Conservation (phyloP, 2,113 vertebrate genomes). For the Acinonyx jubatus region DNA sequence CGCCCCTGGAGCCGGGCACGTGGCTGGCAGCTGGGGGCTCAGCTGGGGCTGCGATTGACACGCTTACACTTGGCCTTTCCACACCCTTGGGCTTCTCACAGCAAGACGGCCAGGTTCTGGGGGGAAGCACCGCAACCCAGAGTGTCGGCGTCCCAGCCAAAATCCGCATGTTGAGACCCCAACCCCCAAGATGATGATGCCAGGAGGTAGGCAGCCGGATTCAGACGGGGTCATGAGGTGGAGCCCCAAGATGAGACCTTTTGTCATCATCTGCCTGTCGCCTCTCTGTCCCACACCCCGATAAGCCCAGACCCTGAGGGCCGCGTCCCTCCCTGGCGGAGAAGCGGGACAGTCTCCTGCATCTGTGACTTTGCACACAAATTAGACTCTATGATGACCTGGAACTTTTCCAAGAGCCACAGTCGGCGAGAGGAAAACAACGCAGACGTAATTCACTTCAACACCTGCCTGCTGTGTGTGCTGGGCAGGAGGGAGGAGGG, state of each 20-base stretch:
- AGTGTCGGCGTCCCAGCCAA: too few species aligned
- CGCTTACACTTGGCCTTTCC: background rate
- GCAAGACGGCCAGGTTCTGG: rapidly evolving
- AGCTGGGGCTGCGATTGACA: rapidly evolving
- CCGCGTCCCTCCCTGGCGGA: background rate
- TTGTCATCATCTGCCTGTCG: background rate
- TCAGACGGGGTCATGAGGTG: background rate
- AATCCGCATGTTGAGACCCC: background rate
- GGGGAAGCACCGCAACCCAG: rapidly evolving
- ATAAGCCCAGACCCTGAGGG: background rate
- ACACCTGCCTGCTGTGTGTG: background rate
- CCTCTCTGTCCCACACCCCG: background rate
- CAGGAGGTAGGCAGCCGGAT: background rate
- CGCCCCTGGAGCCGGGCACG: rapidly evolving
- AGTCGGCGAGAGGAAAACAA: background rate
- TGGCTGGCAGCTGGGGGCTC: background rate
- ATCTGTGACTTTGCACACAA: background rate
- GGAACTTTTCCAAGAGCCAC: background rate
- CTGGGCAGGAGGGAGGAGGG: too few species aligned
- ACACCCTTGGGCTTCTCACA: background rate
- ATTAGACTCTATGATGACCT: background rate
- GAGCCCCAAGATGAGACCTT: background rate
- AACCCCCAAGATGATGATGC: background rate
- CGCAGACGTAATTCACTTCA: background rate
- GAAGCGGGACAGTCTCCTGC: background rate